These are phyloP conservation scores for Sebastes hopkinsi DNA, from an alignment of 2,797 vertebrate genomes.

Conservation along the genomic window DNA sequence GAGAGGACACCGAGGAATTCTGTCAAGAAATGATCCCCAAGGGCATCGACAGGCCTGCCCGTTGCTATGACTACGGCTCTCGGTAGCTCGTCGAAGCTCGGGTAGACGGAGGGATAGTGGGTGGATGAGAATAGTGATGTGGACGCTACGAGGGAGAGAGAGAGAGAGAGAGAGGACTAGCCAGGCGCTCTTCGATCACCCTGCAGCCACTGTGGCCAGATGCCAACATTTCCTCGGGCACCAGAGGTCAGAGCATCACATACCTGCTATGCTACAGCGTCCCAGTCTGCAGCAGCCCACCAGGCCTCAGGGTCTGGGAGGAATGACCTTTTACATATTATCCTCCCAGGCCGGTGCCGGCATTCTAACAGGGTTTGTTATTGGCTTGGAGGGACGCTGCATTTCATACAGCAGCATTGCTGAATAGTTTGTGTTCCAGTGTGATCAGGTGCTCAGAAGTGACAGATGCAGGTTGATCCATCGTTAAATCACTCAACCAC, in stretches of 20 bases:
- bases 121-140: conserved; percentile 68
- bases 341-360: conserved; percentile 18
- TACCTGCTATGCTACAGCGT: conserved; percentile 33
- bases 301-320: conserved; percentile 26
- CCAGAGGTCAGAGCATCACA: conserved; percentile 39
- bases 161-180: conserved; percentile 20
- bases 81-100: conserved; percentile 33
- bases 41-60: conserved; percentile 69
- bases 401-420: conserved; percentile 1
- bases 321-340: conserved; percentile 52
- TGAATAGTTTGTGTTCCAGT: not conserved
- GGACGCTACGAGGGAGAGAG: conserved; percentile 6
- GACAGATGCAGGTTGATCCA: not conserved
- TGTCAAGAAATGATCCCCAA: conserved; percentile 79
- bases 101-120: conserved; percentile 58
- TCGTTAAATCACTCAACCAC: not conserved
- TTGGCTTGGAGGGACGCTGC: not conserved
- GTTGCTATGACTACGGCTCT: conserved; percentile 82
- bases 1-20: conserved; percentile 70
- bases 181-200: conserved; percentile 35
- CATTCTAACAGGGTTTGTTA: conserved; percentile 23
- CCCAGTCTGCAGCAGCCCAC: conserved; percentile 8
- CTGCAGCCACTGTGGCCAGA: conserved; percentile 48
- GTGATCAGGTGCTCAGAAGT: not conserved
- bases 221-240: conserved; percentile 46